Conservation (phyloP, 2,797 vertebrate species). For the Anguilla obscura region DNA sequence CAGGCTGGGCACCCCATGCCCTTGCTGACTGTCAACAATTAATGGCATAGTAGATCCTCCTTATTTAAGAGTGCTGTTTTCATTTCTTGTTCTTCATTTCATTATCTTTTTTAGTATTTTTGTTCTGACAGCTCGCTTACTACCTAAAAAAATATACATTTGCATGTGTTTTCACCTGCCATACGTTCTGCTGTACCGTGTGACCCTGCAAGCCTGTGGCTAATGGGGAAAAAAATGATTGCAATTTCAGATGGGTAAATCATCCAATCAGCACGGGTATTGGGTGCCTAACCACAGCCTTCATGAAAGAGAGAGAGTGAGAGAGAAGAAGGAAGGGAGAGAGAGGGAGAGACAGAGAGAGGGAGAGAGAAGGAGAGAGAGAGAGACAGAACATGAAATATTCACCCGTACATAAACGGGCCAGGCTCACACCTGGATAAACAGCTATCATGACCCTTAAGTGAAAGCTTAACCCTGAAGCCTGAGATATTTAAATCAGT, state of each 20-base stretch:
- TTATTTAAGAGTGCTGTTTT: not conserved
- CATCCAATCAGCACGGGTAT: too few species aligned
- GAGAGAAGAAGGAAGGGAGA: not conserved
- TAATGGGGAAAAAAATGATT: not conserved
- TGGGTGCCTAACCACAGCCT: not conserved
- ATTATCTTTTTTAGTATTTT: not conserved
- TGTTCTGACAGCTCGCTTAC: not conserved
- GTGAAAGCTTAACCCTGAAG: conserved; percentile 69
- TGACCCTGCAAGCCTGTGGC: not conserved
- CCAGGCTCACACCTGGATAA: conserved; percentile 54
- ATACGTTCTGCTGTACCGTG: not conserved
- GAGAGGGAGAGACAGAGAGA: too few species aligned
- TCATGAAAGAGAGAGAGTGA: not conserved
- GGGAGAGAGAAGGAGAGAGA: not conserved
- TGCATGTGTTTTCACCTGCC: not conserved
- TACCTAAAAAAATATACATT: not conserved
- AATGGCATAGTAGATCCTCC: not conserved
- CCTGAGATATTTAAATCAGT: conserved; percentile 52
- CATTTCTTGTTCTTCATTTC: too few species aligned
- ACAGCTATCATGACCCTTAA: conserved; percentile 51
- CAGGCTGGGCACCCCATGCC: not conserved
- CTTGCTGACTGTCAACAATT: not conserved
- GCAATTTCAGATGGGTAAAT: too few species aligned
- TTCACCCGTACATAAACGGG: conserved; percentile 60
- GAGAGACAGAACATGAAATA: not conserved